Base-by-base conservation (phyloP, 1,140 invertebrate species). In the Eumeta japonica region DNA sequence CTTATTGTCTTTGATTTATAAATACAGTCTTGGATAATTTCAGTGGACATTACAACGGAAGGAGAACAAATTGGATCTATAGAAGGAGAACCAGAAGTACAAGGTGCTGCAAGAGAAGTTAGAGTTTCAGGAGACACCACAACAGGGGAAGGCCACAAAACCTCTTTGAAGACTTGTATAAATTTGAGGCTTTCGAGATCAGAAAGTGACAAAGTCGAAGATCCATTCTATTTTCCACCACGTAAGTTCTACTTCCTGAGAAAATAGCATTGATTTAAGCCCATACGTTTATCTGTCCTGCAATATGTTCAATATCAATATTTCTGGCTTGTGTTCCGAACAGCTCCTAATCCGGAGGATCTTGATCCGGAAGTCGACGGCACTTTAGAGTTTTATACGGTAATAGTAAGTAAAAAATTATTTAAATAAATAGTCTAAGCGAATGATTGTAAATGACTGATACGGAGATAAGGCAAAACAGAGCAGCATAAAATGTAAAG, bases 371-470 rank as follows among this genome's bases (percentile, higher is more conserved):
- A 77, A 18, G 58, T 72, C 9, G 74, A 78, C 45, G 76, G 76
- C 14, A 76, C 75, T 19, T 46, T 70, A 14, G 70, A 79, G 48
- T 77, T 62, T 46, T 75, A 76, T 38, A 73, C 68, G 11, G 62
- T 80, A 1, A 72, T 73, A 28, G 79, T 83, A 60, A 68, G 78
- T 55, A 66, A n/a, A n/a, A n/a, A n/a, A n/a, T n/a, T n/a, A n/a
- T n/a, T n/a, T n/a, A n/a, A n/a, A n/a, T n/a, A n/a, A 24, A 24
- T 24, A 7, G n/a, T 24, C 20, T 7, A n/a, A 24, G 20, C n/a
- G 20, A 24, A 24, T 24, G 20, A 24, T n/a, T 7, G 20, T 7
- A 24, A 24, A n/a, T 24, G n/a, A 24, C 7, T n/a, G 7, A 24
- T n/a, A n/a, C n/a, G n/a, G n/a, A n/a, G n/a, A n/a, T n/a, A n/a